Conservation (phyloP, 1,140 invertebrate genomes). For the Ylistrum balloti region DNA sequence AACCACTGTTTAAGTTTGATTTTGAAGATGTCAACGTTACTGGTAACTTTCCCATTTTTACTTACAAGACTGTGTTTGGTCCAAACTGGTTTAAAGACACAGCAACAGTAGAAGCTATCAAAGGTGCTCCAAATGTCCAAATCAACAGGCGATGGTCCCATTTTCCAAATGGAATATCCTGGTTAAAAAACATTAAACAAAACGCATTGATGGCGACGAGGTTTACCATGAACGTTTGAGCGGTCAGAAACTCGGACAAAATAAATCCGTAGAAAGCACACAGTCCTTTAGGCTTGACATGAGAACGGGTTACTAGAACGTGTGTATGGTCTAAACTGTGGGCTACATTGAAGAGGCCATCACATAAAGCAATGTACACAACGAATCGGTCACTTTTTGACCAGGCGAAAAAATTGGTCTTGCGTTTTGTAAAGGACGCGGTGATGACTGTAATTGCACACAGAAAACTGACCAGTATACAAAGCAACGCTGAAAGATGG, state of each 20-base stretch:
- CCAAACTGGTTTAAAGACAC: conserved; percentile 48
- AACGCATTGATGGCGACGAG: conserved; percentile 55
- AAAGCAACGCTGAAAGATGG: conserved; percentile 55
- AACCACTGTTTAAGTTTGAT: no score
- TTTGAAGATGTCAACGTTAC: no score
- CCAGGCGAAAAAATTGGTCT: conserved; percentile 48
- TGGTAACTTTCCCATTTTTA: no score
- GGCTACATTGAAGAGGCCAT: conserved; percentile 53
- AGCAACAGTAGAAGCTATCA: conserved; percentile 44
- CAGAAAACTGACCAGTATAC: conserved; percentile 50
- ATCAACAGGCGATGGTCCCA: conserved; percentile 49
- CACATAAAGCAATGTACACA: conserved; percentile 56
- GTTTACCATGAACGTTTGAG: conserved; percentile 56
- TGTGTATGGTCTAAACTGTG: conserved; percentile 51
- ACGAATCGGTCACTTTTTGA: conserved; percentile 56
- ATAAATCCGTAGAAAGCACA: conserved; percentile 58
- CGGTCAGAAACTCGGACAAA: conserved; percentile 49
- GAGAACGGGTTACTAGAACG: conserved; percentile 40
- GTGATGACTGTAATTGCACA: conserved; percentile 46
- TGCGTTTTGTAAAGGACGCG: conserved; percentile 45
- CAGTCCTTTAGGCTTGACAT: conserved; percentile 52
- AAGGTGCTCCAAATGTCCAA: conserved; percentile 53
- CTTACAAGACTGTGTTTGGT: conserved; percentile 55
- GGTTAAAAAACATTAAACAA: conserved; percentile 55
- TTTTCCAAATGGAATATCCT: conserved; percentile 49